Evolutionary conservation across 1,140 invertebrate genomes (phyloP), one percentile per base, ranked within the genome.

Genomic region (Brachionus koreanus): DNA sequence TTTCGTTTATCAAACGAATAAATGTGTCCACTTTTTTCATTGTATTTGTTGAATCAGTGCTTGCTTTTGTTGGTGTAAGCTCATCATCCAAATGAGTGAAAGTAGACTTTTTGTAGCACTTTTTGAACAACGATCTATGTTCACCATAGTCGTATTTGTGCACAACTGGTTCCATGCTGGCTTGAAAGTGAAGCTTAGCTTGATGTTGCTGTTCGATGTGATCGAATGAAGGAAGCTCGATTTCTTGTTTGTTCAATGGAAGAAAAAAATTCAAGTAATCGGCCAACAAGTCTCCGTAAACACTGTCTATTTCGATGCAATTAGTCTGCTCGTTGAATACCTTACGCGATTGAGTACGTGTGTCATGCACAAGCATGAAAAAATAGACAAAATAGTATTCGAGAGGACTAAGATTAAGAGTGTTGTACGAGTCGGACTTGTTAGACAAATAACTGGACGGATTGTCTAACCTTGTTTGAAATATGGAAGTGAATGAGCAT

Each of bases 211-310:
- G 29, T 3, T 29, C 29, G 29, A 29, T 29, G 29, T 29, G 29
- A 29, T 29, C 29, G 29, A 29, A 29, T 29, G 69, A 42, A 10
- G 37, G 69, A 39, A 74, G 42, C 7, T 23, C 9, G 19, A 57
- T 6, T 33, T 76, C 33, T 43, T 76, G 10, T 57, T n/a, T 29
- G n/a, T 4, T 49, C 1, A 79, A 9, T 12, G 76, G 76, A 0
- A 79, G 33, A 79, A 79, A 79, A 42, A 61, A 79, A 25, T 65
- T 79, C 23, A 79, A 35, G 25, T 79, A 79, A 16, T 79, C 76
- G 16, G 4, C 16, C 13, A 79, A 39, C 16, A 79, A 42, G 6
- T 79, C 76, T 19, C 35, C 76, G 16, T 61, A 65, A 5, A 79
- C 49, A 19, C 76, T 79, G 49, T 79, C 61, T 23, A 79, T 19